Base-by-base conservation (phyloP, 2,797 vertebrate genomes). In the Coilia nasus region DNA sequence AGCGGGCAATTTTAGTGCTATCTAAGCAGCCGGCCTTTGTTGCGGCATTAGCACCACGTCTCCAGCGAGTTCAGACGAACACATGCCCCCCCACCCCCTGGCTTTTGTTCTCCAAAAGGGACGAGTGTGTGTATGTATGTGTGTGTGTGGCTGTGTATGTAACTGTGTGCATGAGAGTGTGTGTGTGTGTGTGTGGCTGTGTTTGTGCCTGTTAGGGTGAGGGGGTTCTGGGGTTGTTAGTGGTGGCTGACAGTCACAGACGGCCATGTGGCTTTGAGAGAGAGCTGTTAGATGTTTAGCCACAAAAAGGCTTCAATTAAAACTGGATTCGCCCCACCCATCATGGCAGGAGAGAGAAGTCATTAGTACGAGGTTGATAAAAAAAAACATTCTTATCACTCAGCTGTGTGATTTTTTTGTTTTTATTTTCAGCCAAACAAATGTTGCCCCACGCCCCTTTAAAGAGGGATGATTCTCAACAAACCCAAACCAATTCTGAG, bases 21-120 rank as follows among this genome's bases (percentile, higher is more conserved):
- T 85, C 87, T 75, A 93, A 90, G 94, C 92, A 93, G 87, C 28
- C 89, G 83, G 90, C 91, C 93, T 92, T 94, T 95, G 94, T 94
- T 81, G 80, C 83, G 17, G 86, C 84, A 90, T 92, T 89, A 88
- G 90, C 88, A 83, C 92, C 89, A 88, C 83, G 85, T 85, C 93
- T 93, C 90, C 92, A 90, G 91, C 88, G 91, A 88, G 82, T 75
- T 83, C 54, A 82, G 80, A 83, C 80, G 87, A 85, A 93, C 90
- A 92, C 67, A 75, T 54, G 14, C 50, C 7, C 50, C 50, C 50
- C 50, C 50, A 41, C 88, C 83, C 86, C 89, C 81, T 62, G 35
- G 35, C 35, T 88, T 90, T 92, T 91, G 89, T 93, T 75, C 87
- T 81, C 50, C 25, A n/a, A 84, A 81, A 80, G 50, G 56, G 57